These are phyloP conservation scores for Adelphocoris suturalis DNA, from an alignment of 2,888 invertebrate genomes.

Conservation along the genomic window DNA sequence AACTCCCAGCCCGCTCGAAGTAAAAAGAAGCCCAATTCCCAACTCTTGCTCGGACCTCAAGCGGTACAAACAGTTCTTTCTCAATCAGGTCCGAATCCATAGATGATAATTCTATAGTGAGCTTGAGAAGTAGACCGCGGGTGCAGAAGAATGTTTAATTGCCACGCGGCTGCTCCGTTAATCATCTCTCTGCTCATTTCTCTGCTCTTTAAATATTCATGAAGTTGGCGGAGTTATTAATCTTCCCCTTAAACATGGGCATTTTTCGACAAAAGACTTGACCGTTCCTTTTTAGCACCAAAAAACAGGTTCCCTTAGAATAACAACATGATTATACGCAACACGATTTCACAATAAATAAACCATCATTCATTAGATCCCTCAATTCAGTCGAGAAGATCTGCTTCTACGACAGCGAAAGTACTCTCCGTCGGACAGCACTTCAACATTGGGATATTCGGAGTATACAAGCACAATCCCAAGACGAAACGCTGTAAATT, in stretches of 20 bases:
- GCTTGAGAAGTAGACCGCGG: conserved; percentile 55
- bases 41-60: not conserved
- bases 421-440: too few relatives aligned
- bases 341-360: not conserved
- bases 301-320: conserved; percentile 21
- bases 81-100: conserved; percentile 9
- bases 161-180: conserved; percentile 18
- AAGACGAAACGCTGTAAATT: too few relatives aligned
- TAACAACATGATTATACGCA: not conserved
- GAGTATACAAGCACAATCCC: too few relatives aligned
- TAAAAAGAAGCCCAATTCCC: not conserved
- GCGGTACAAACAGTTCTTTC: conserved; percentile 12
- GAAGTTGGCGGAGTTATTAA: conserved; percentile 54
- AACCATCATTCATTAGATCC: not conserved
- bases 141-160: conserved; percentile 52
- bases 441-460: too few relatives aligned
- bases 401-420: too few relatives aligned
- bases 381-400: too few relatives aligned
- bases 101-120: conserved; percentile 19
- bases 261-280: conserved; percentile 53
- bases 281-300: conserved; percentile 25
- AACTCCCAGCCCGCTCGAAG: not conserved
- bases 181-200: conserved; percentile 19
- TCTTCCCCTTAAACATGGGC: conserved; percentile 52
- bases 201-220: conserved; percentile 46